Percentiles rank a stretch among this genome's conserved stretches.
These are phyloP conservation scores for Sclerurus mexicanus DNA, from an alignment of 2,113 vertebrate species.

Conservation along the genomic window DNA sequence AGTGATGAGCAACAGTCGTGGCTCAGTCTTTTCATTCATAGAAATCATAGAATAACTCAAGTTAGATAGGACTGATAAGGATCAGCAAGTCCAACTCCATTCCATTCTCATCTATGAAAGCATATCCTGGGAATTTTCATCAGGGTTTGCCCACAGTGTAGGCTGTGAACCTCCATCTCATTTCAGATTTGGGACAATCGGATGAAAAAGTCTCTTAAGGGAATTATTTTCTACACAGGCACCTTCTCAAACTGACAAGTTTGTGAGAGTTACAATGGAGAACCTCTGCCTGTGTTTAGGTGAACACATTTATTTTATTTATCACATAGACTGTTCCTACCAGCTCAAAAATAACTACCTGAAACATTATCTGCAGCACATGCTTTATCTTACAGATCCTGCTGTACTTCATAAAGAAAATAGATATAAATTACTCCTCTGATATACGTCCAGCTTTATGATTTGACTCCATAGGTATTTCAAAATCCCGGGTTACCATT, in stretches of 20 bases:
- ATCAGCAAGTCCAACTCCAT: background rate
- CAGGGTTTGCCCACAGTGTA: background rate
- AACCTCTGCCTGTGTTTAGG: background rate
- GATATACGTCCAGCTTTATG: background rate
- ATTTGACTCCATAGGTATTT: background rate
- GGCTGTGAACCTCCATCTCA: background rate
- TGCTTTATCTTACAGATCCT: background rate
- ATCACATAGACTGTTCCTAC: background rate
- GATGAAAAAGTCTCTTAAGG: background rate
- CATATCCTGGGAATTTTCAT: background rate
- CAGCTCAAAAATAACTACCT: background rate
- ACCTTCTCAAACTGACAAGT: background rate
- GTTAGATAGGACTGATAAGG: background rate
- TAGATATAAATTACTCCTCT: background rate
- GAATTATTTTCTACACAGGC: background rate
- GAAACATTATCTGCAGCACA: background rate
- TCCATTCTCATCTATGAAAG: background rate
- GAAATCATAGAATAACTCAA: background rate
- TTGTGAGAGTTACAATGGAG: background rate
- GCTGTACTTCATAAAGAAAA: background rate
- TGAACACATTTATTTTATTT: conserved; percentile 7
- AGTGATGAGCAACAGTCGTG: background rate
- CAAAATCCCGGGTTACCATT: background rate
- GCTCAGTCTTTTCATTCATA: background rate
- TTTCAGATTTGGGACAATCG: background rate